Evolutionary conservation across 1,140 invertebrate genomes (phyloP).

Genomic region (Temnothorax nylanderi): DNA sequence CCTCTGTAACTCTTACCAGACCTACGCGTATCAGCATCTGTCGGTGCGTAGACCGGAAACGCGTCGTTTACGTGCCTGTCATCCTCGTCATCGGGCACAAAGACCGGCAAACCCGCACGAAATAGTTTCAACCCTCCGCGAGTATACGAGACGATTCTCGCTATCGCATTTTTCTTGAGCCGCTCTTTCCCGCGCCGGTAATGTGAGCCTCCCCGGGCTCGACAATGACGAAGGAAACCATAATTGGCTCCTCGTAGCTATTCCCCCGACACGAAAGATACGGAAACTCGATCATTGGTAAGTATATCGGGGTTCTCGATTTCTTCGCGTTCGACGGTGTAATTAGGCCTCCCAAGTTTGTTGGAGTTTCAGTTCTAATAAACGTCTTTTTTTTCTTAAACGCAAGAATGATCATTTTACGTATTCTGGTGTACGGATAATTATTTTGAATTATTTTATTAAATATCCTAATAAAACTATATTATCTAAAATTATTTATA

Average conservation of each 20-base stretch:
- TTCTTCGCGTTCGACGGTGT: slow-evolving; percentile 36
- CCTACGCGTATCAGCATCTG: slow-evolving; percentile 55
- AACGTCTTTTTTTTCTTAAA: background rate
- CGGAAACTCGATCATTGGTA: slow-evolving; percentile 36
- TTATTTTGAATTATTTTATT: background rate
- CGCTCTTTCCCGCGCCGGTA: slow-evolving; percentile 48
- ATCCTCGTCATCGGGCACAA: slow-evolving; percentile 61
- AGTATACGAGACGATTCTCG: slow-evolving; percentile 33
- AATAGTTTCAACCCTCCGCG: slow-evolving; percentile 62
- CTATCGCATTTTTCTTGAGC: slow-evolving; percentile 56
- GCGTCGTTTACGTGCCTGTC: slow-evolving; percentile 69
- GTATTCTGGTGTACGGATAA: background rate
- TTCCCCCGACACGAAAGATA: slow-evolving; percentile 33
- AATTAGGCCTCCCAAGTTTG: slow-evolving; percentile 44
- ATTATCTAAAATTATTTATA: background rate
- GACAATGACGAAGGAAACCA: slow-evolving; percentile 67
- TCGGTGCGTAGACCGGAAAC: slow-evolving; percentile 64
- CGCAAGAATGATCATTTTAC: background rate
- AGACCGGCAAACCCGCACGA: slow-evolving; percentile 42
- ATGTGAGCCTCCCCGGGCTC: slow-evolving; percentile 43
- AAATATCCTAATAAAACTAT: background rate
- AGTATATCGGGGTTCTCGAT: slow-evolving; percentile 58
- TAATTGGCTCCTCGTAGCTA: slow-evolving; percentile 70
- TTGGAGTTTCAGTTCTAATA: slow-evolving; percentile 15
- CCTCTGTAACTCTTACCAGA: background rate